These are phyloP conservation scores for Pteronotus mesoamericanus DNA, from an alignment of 2,797 vertebrate genomes.

Conservation along the genomic window DNA sequence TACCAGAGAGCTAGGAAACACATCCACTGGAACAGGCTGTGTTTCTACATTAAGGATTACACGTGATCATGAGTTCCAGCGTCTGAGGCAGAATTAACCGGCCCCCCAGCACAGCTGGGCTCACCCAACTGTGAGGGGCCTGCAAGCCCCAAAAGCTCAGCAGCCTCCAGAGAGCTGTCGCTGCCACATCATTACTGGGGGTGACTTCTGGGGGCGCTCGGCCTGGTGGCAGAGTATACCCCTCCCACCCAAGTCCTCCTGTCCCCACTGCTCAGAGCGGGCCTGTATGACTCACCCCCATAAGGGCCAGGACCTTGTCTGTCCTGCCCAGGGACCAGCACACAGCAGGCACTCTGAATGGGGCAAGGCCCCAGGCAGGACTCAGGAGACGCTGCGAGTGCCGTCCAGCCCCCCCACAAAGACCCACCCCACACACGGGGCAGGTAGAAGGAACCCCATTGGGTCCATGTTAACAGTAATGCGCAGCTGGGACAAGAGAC, in stretches of 20 bases:
- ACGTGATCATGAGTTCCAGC: neutral
- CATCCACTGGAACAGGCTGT: neutral
- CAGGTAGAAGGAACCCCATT: neutral
- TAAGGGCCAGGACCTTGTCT: neutral
- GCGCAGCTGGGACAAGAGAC: neutral
- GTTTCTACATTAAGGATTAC: neutral
- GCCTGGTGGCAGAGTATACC: neutral
- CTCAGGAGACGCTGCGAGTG: neutral
- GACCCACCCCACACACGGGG: neutral
- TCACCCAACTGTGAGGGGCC: neutral
- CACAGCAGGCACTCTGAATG: neutral
- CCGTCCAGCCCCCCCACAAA: neutral
- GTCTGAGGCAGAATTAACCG: fast-evolving
- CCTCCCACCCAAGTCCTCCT: neutral
- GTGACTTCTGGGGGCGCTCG: neutral
- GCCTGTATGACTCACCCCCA: neutral
- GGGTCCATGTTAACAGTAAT: neutral
- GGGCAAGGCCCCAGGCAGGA: neutral
- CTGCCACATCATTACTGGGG: neutral
- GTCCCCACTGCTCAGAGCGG: neutral
- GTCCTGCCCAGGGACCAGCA: neutral
- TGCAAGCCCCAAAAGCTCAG: neutral
- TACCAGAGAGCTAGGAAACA: neutral
- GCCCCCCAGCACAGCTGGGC: neutral
- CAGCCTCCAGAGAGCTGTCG: neutral